Conservation (phyloP, 2,888 invertebrate species). For the Andrena praecox region DNA sequence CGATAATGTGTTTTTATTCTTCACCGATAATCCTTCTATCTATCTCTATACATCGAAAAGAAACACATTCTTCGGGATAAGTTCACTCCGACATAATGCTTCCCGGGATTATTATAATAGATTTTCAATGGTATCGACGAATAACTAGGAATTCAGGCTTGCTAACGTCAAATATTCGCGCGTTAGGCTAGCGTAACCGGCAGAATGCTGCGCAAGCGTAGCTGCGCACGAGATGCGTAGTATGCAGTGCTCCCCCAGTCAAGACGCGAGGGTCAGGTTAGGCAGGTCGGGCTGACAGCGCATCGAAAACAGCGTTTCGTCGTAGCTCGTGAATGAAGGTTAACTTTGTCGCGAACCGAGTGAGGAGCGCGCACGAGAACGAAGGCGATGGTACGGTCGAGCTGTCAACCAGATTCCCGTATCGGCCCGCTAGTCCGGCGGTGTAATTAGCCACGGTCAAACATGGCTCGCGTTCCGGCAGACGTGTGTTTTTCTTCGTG, state of each 20-base stretch:
- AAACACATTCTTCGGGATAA: background rate
- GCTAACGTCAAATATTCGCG: slow-evolving; percentile 36
- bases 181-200: slow-evolving; percentile 12
- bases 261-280: slow-evolving; percentile 77
- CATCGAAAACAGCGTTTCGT: slow-evolving; percentile 67
- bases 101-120: background rate
- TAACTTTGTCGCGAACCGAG: slow-evolving; percentile 59
- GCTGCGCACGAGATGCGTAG: slow-evolving; percentile 42
- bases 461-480: slow-evolving; percentile 74
- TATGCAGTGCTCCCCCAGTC: slow-evolving; percentile 44
- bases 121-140: background rate
- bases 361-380: slow-evolving; percentile 44
- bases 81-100: no score
- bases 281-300: slow-evolving; percentile 75
- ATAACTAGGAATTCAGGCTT: no score
- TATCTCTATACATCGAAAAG: background rate
- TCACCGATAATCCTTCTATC: background rate
- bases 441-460: slow-evolving; percentile 57
- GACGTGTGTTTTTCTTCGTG: slow-evolving; percentile 75
- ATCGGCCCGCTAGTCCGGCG: slow-evolving; percentile 41
- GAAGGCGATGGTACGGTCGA: slow-evolving; percentile 45
- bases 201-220: slow-evolving; percentile 57
- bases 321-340: slow-evolving; percentile 73
- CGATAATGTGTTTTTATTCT: background rate
- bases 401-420: slow-evolving; percentile 42